Evolutionary conservation across 1,140 invertebrate species (phyloP).

Genomic region (Drosophila tropicalis): DNA sequence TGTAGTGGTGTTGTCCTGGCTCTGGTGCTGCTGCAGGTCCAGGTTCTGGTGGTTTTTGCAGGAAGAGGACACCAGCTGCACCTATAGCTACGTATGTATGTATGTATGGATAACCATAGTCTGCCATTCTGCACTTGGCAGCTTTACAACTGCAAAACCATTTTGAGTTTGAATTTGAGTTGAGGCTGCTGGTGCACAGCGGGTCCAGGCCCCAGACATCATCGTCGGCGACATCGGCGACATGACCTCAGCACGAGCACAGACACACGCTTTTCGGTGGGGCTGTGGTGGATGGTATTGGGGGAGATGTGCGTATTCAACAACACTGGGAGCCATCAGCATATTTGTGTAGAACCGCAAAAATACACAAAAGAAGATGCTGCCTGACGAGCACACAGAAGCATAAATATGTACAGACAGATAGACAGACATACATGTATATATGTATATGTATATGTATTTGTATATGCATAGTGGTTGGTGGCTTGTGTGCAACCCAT

Average conservation of each 20-base stretch:
- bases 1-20: slow-evolving; percentile 28
- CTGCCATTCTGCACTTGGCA: slow-evolving; percentile 63
- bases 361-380: slow-evolving; percentile 52
- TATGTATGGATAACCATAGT: slow-evolving; percentile 35
- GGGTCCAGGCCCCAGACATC: slow-evolving; percentile 48
- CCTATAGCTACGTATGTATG: slow-evolving; percentile 32
- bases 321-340: slow-evolving; percentile 61
- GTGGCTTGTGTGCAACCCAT: slow-evolving; percentile 48
- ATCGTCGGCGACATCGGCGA: slow-evolving; percentile 58
- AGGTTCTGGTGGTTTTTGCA: slow-evolving; percentile 52
- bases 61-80: slow-evolving; percentile 41
- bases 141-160: slow-evolving; percentile 73
- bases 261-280: slow-evolving; percentile 54
- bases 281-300: neutral
- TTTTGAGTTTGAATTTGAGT: slow-evolving; percentile 73
- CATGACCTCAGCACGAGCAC: slow-evolving; percentile 66
- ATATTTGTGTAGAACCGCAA: slow-evolving; percentile 78
- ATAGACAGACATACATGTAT: neutral
- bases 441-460: neutral
- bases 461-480: slow-evolving; percentile 35
- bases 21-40: slow-evolving; percentile 43
- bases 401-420: slow-evolving; percentile 12
- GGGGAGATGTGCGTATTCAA: slow-evolving; percentile 45
- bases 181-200: slow-evolving; percentile 46
- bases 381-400: slow-evolving; percentile 38